phyloP scores from a whole-genome alignment of 2,888 invertebrate genomes.

The Asteroscopus sphinx region DNA sequence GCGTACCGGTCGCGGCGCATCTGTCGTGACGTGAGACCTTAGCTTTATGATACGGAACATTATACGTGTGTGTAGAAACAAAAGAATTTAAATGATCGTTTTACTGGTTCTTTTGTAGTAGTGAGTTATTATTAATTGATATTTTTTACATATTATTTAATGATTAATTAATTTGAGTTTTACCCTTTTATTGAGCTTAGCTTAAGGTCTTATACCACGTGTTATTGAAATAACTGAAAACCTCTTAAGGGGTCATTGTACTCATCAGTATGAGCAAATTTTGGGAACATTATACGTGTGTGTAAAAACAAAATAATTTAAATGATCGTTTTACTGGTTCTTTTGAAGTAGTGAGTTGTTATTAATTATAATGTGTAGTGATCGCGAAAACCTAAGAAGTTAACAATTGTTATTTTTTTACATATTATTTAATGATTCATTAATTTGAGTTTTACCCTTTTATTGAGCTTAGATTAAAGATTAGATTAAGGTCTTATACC shows the following conservation, averaged over 20 bases:
- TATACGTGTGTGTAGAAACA: conserved; percentile 33
- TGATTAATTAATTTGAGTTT: too few relatives aligned
- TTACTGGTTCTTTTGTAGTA: conserved; percentile 8
- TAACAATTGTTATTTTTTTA: too few relatives aligned
- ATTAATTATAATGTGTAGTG: not conserved
- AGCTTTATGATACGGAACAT: conserved; percentile 59
- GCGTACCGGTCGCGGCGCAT: conserved; percentile 80
- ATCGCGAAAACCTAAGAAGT: too few relatives aligned
- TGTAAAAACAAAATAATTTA: conserved; percentile 44
- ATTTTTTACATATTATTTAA: conserved; percentile 21
- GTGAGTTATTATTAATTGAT: not conserved
- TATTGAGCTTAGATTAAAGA: too few relatives aligned
- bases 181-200: too few relatives aligned
- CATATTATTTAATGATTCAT: conserved; percentile 12
- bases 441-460: too few relatives aligned
- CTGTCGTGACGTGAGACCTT: conserved; percentile 74
- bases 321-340: conserved; percentile 19
- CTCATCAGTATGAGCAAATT: too few relatives aligned
- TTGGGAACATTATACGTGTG: conserved; percentile 13
- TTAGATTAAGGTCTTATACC: too few relatives aligned
- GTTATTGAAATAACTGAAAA: too few relatives aligned
- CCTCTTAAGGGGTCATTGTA: too few relatives aligned
- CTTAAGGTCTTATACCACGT: too few relatives aligned
- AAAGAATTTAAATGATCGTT: conserved; percentile 31
- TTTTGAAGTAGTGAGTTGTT: not conserved